Conservation (phyloP, 2,888 invertebrate species). For the Seira musarum region DNA sequence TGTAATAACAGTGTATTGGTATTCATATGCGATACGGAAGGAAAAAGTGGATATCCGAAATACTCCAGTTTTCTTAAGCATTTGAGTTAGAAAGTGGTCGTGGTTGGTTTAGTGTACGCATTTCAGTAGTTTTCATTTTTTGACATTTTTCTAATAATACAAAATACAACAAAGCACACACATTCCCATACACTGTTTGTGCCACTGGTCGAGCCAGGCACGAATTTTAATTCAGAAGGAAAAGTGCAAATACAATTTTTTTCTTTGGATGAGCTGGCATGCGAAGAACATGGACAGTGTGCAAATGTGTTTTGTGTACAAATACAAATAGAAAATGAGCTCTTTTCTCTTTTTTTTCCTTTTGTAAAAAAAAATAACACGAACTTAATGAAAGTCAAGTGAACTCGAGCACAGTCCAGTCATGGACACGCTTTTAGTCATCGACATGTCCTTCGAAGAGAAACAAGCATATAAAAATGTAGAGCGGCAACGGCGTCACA, state of each 20-base stretch:
- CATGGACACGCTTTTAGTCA: conserved; percentile 52
- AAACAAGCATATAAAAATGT: too few relatives aligned
- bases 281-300: conserved; percentile 1
- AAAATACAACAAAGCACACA: too few relatives aligned
- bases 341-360: too few relatives aligned
- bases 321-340: too few relatives aligned
- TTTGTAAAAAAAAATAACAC: conserved; percentile 1
- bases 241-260: conserved; percentile 34
- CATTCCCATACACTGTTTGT: too few relatives aligned
- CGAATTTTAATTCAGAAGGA: conserved; percentile 47
- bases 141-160: too few relatives aligned
- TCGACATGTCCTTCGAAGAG: conserved; percentile 56
- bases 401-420: conserved; percentile 19
- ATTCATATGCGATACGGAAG: neutral
- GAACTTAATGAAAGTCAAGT: conserved; percentile 29
- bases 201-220: conserved; percentile 50
- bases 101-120: too few relatives aligned
- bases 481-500: too few relatives aligned
- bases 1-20: conserved; percentile 6
- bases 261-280: conserved; percentile 27
- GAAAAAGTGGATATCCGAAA: conserved; percentile 38
- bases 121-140: too few relatives aligned
- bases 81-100: too few relatives aligned
- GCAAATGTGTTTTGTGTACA: conserved; percentile 42
- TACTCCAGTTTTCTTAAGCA: conserved; percentile 35